phyloP scores from a whole-genome alignment of 2,797 vertebrate species.

The Myotis planiceps region DNA sequence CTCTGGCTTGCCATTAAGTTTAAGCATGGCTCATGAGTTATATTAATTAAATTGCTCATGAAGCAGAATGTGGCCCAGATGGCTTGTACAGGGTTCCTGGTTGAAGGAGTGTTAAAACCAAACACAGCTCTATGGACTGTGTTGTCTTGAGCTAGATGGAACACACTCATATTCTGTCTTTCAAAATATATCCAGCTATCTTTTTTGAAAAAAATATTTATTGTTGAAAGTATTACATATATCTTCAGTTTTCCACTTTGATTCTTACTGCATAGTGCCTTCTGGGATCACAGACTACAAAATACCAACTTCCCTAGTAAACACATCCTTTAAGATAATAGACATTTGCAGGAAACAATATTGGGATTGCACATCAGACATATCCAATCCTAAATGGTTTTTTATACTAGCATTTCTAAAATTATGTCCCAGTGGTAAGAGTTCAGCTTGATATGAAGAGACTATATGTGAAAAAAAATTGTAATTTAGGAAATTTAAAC shows the following conservation, averaged over 20 bases:
- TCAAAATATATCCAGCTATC: neutral
- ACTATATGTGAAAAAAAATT: neutral
- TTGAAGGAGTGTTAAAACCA: neutral
- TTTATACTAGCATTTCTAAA: neutral
- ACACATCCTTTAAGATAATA: neutral
- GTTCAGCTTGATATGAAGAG: neutral
- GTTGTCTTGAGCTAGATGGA: neutral
- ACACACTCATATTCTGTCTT: neutral
- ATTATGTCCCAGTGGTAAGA: neutral
- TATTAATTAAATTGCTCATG: neutral
- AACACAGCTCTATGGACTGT: neutral
- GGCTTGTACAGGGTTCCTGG: neutral
- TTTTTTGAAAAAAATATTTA: neutral
- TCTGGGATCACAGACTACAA: neutral
- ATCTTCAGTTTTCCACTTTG: neutral
- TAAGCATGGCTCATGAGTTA: neutral
- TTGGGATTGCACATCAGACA: neutral
- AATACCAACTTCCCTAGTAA: neutral
- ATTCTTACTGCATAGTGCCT: neutral
- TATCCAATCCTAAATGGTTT: neutral
- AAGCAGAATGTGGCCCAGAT: neutral
- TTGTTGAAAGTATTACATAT: no score
- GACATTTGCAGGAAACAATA: neutral
- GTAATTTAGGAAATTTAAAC: neutral
- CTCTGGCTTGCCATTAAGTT: neutral